These are phyloP conservation scores for Actenoides hombroni DNA, from an alignment of 2,113 vertebrate genomes.

Conservation along the genomic window DNA sequence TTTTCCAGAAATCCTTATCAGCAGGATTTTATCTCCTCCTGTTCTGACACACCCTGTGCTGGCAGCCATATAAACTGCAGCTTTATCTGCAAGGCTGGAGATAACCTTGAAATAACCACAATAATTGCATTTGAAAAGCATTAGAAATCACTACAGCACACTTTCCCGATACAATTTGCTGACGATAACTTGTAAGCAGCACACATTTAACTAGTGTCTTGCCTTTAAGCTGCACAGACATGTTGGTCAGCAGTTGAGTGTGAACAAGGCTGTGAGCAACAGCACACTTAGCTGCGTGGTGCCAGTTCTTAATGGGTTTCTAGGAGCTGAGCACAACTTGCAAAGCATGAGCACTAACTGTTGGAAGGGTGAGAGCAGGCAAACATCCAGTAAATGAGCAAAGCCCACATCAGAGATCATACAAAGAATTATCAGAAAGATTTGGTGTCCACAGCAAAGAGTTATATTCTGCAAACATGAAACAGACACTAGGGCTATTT, in stretches of 20 bases:
- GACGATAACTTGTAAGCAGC: not conserved
- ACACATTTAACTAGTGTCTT: not conserved
- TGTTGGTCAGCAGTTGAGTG: not conserved
- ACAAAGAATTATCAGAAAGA: not conserved
- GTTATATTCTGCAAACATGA: constrained; percentile 11
- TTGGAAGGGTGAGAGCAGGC: not conserved
- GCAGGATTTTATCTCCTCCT: not conserved
- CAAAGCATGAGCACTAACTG: constrained; percentile 27
- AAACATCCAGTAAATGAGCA: not conserved
- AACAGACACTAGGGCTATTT: constrained; percentile 33
- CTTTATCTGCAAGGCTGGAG: not conserved
- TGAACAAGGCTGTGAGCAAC: not conserved
- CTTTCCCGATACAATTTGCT: not conserved
- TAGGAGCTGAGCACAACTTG: constrained; percentile 36
- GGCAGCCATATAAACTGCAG: not conserved
- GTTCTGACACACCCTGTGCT: not conserved
- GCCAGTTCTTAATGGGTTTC: not conserved
- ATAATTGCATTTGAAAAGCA: not conserved
- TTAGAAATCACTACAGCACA: not conserved
- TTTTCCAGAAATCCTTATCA: not conserved
- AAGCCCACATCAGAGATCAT: constrained; percentile 25
- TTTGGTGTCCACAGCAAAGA: constrained; percentile 16
- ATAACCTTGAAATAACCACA: not conserved
- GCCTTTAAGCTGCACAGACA: not conserved
- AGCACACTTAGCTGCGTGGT: constrained; percentile 13